phyloP scores from a whole-genome alignment of 2,888 invertebrate genomes.

The Gibbula magus region DNA sequence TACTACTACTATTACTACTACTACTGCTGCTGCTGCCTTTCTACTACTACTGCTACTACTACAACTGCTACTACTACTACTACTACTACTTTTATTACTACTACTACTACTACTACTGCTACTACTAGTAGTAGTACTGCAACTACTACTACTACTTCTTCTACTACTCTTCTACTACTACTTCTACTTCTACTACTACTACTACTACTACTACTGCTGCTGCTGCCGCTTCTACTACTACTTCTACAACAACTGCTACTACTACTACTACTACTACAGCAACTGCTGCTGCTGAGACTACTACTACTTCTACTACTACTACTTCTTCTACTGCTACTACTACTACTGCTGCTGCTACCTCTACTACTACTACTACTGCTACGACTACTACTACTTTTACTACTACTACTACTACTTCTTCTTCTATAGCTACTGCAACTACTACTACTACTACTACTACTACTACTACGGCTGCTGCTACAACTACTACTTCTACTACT shows the following conservation, averaged over 20 bases:
- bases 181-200: slow-evolving; percentile 35
- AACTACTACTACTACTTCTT: too few species aligned
- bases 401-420: slow-evolving; percentile 34
- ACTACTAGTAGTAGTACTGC: too few species aligned
- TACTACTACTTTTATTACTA: slow-evolving; percentile 34
- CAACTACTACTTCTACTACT: too few species aligned
- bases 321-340: slow-evolving; percentile 30
- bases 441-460: slow-evolving; percentile 32
- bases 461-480: too few species aligned
- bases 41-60: slow-evolving; percentile 30
- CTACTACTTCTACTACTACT: slow-evolving; percentile 36
- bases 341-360: slow-evolving; percentile 33
- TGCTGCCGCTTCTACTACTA: too few species aligned
- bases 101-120: slow-evolving; percentile 29
- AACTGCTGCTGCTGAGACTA: slow-evolving; percentile 33
- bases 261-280: slow-evolving; percentile 32
- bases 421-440: slow-evolving; percentile 35
- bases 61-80: slow-evolving; percentile 35
- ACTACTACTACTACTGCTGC: slow-evolving; percentile 32
- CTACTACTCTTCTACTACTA: too few species aligned
- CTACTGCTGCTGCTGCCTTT: slow-evolving; percentile 29
- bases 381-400: too few species aligned
- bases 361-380: slow-evolving; percentile 27
- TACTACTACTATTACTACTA: slow-evolving; percentile 33
- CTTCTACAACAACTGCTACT: too few species aligned